Evolutionary conservation across 2,797 vertebrate genomes (phyloP).

Genomic region (Adrianichthys oophorus): DNA sequence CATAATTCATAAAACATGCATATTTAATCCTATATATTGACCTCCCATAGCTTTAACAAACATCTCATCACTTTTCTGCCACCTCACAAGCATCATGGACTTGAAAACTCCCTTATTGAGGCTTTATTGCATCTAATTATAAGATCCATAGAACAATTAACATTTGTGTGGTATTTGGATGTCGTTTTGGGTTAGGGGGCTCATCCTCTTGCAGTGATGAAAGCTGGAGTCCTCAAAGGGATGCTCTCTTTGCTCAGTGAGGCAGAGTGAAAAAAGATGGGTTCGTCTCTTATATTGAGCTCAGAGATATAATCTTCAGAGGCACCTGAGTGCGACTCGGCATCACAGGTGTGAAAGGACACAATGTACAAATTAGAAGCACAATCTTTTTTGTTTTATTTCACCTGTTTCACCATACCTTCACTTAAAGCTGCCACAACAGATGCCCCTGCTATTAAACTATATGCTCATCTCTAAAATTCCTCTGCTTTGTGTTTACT

Average conservation of each 20-base stretch:
- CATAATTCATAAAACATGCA: conserved; percentile 26
- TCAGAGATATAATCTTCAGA: conserved; percentile 47
- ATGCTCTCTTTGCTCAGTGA: conserved; percentile 36
- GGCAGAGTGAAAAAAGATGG: conserved; percentile 33
- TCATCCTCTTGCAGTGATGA: conserved; percentile 3
- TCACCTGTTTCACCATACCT: neutral
- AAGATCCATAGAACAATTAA: conserved; percentile 15
- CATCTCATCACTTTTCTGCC: neutral
- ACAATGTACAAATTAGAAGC: conserved; percentile 31
- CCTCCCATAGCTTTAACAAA: conserved; percentile 12
- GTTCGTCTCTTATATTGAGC: conserved; percentile 34
- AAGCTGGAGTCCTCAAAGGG: conserved; percentile 24
- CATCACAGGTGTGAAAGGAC: conserved; percentile 34
- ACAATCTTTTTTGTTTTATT: neutral
- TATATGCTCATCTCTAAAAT: conserved; percentile 15
- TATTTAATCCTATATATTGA: too few relatives aligned
- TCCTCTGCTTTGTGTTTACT: conserved; percentile 24
- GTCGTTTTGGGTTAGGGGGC: conserved; percentile 16
- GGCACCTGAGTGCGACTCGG: conserved; percentile 43
- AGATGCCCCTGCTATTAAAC: neutral
- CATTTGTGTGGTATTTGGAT: conserved; percentile 23
- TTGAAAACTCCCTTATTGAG: neutral
- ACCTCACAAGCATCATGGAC: neutral
- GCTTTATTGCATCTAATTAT: neutral
- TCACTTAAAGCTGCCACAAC: neutral